Base-by-base conservation (phyloP, 2,888 invertebrate genomes). In the Meta bourneti region DNA sequence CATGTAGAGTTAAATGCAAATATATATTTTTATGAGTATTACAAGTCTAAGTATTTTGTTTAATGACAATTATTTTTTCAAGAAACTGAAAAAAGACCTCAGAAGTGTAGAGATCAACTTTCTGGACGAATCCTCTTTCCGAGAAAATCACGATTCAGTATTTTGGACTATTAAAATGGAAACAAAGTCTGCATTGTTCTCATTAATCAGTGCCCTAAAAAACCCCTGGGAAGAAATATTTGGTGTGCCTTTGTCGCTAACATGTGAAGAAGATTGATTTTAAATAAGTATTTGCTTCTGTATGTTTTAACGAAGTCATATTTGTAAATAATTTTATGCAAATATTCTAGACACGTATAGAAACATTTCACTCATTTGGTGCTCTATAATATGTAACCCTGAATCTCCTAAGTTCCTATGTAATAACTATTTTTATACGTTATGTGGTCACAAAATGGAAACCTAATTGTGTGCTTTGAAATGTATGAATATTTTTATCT, bases 181-280 rank as follows among this genome's bases (percentile, higher is more conserved):
- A 19, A 83, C 91, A 9, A 91, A 91, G 78, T 91, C 91, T 52
- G 75, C 91, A 7, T 49, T 91, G 49, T 91, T 91, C 74, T 91
- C 91, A n/a, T 87, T 91, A n/a, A 79, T 91, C n/a, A 83, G 61
- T 34, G 87, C 87, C 61, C 54, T 91, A 48, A 91, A 87, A 61
- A 83, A n/a, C 16, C 91, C 91, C 9, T 91, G 91, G 91, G 91
- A 91, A 69, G 87, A 83, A 72, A 61, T 91, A 71, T 91, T 91
- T 69, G 82, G 82, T 34, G 69, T 91, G 5, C 77, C 91, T 54
- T 72, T 91, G 51, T 87, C 91, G n/a, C 54, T 91, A 11, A 83
- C 70, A 9, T 54, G 13, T 72, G 79, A 84, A 78, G 88, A 88
- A 88, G 34, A 61, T 6, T 81, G 75, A 81, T 19, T 19, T 13